Conservation (phyloP, 2,113 vertebrate species). For the Loxodonta africana region DNA sequence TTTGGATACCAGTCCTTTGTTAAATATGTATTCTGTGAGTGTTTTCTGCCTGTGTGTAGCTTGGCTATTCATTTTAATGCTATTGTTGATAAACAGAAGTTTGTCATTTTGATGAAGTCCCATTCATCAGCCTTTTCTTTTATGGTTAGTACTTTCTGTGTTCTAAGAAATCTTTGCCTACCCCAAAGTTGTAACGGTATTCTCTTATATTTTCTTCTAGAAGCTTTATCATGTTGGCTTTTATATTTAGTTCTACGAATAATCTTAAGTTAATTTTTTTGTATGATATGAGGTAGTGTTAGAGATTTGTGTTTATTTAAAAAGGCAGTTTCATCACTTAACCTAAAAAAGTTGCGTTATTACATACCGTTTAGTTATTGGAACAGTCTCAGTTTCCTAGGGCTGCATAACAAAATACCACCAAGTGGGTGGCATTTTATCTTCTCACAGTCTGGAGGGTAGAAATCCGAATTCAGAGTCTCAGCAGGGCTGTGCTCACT, state of each 20-base stretch:
- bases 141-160: neutral
- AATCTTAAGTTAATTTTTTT: neutral
- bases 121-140: neutral
- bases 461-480: neutral
- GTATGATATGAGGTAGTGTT: neutral
- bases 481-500: too few species aligned
- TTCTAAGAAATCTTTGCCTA: neutral
- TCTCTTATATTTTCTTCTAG: neutral
- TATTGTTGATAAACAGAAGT: neutral
- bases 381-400: neutral
- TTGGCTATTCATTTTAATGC: neutral
- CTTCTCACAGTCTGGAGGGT: neutral
- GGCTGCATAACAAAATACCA: neutral
- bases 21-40: neutral
- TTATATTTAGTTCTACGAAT: neutral
- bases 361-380: neutral
- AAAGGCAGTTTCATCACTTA: neutral
- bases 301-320: neutral
- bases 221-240: neutral
- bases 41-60: neutral
- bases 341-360: neutral
- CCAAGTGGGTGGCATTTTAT: neutral
- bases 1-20: neutral
- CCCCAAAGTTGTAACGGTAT: constrained; percentile 3
- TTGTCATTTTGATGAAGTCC: neutral